These are phyloP conservation scores for Scaptomyza pallida DNA, from an alignment of 1,140 invertebrate genomes.

Conservation along the genomic window DNA sequence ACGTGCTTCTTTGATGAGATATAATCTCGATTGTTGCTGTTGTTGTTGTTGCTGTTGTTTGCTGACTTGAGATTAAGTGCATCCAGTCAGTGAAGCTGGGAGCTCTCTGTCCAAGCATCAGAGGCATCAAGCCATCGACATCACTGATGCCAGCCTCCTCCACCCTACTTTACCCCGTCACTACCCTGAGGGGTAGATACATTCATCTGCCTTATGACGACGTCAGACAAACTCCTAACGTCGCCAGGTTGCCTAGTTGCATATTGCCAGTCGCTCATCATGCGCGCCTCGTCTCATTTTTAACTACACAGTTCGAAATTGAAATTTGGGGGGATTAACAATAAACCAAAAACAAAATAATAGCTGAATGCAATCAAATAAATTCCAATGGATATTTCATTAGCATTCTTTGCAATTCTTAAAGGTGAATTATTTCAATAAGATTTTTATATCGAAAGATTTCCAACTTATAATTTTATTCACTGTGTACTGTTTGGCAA, in stretches of 20 bases:
- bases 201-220: constrained; percentile 69
- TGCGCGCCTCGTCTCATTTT: constrained; percentile 2
- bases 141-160: constrained; percentile 1
- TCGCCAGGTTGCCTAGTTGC: constrained; percentile 4
- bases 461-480: too few species aligned
- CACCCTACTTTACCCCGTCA: background rate
- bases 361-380: too few species aligned
- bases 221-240: constrained; percentile 22
- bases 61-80: constrained; percentile 69
- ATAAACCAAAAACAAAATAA: too few species aligned
- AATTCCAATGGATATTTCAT: too few species aligned
- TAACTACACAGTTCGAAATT: constrained; percentile 1
- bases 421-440: too few species aligned
- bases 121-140: constrained; percentile 19
- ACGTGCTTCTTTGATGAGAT: constrained; percentile 82
- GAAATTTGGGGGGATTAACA: background rate
- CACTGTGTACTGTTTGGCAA: constrained; percentile 41
- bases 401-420: too few species aligned
- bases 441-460: too few species aligned
- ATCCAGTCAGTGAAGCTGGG: constrained; percentile 37
- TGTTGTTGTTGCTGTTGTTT: constrained; percentile 58
- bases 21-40: constrained; percentile 65
- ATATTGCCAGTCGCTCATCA: constrained; percentile 14
- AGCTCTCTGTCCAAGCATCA: background rate
- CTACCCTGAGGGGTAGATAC: constrained; percentile 21